A percentile compares a stretch with the other conserved stretches of the same genome.
Conservation (phyloP, 2,888 invertebrate genomes). For the Colletes collaris region DNA sequence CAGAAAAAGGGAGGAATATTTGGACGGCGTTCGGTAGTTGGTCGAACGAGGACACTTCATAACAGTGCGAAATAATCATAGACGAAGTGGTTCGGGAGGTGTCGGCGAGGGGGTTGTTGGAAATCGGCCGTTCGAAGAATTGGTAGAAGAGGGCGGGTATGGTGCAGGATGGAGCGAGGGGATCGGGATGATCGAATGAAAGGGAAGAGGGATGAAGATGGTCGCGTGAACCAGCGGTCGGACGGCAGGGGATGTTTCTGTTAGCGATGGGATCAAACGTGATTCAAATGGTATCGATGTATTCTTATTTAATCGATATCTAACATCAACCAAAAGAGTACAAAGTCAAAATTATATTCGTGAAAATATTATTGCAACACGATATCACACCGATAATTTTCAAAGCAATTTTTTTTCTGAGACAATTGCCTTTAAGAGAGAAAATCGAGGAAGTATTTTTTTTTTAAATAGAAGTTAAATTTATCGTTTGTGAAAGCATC, state of each 20-base stretch:
- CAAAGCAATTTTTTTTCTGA: too few species aligned
- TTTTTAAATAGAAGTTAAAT: too few species aligned
- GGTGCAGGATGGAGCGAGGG: slow-evolving; percentile 50
- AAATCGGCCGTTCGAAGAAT: slow-evolving; percentile 59
- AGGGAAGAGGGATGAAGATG: slow-evolving; percentile 62
- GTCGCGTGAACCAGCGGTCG: slow-evolving; percentile 55
- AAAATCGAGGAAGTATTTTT: too few species aligned
- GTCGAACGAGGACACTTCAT: slow-evolving; percentile 37
- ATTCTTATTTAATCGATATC: neutral
- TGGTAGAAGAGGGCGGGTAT: slow-evolving; percentile 61
- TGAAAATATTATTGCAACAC: too few species aligned
- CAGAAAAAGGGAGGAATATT: slow-evolving; percentile 14
- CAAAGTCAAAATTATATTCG: too few species aligned
- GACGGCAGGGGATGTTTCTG: slow-evolving; percentile 62
- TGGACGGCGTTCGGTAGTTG: slow-evolving; percentile 33
- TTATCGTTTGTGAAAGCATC: too few species aligned
- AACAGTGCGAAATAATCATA: slow-evolving; percentile 69
- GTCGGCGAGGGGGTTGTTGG: slow-evolving; percentile 43
- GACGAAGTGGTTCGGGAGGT: slow-evolving; percentile 56
- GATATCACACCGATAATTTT: too few species aligned
- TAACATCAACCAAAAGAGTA: neutral
- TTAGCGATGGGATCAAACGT: slow-evolving; percentile 51
- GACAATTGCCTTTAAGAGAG: too few species aligned
- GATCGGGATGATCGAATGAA: slow-evolving; percentile 65
- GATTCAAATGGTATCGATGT: slow-evolving; percentile 20